phyloP scores from a whole-genome alignment of 2,888 invertebrate genomes.

The Drosophila merina region DNA sequence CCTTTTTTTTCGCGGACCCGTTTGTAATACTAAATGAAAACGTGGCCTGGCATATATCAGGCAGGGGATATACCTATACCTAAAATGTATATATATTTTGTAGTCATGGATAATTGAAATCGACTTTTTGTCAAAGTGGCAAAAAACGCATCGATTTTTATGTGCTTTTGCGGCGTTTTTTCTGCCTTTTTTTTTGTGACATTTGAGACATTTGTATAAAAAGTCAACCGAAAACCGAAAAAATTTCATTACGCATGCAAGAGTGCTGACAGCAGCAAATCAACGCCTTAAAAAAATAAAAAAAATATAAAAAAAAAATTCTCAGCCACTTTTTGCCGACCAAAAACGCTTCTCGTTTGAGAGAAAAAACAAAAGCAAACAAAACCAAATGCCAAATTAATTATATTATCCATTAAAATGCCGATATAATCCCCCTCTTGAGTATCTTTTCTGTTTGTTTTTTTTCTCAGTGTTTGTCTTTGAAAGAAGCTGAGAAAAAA shows the following conservation, averaged over 20 bases:
- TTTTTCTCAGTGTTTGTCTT: not conserved
- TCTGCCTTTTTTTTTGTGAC: slow-evolving; percentile 10
- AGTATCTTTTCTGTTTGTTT: not conserved
- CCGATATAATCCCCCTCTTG: slow-evolving; percentile 11
- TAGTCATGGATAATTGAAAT: slow-evolving; percentile 18
- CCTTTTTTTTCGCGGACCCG: not conserved
- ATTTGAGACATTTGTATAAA: slow-evolving; percentile 3
- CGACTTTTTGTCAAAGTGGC: slow-evolving; percentile 42
- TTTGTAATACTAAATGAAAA: slow-evolving; percentile 6
- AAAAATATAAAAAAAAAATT: not conserved
- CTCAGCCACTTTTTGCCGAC: not conserved
- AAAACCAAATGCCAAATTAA: slow-evolving; percentile 44
- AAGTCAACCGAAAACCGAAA: slow-evolving; percentile 38
- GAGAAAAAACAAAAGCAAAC: slow-evolving; percentile 4
- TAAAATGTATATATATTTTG: not conserved
- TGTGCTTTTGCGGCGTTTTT: slow-evolving; percentile 39
- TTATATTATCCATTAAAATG: slow-evolving; percentile 47
- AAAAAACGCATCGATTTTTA: slow-evolving; percentile 59
- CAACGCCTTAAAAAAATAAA: slow-evolving; percentile 15
- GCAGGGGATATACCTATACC: not conserved
- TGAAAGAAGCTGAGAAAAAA: not conserved
- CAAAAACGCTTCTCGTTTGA: not conserved
- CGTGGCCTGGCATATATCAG: slow-evolving; percentile 7
- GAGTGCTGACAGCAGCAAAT: slow-evolving; percentile 56
- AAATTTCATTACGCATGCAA: slow-evolving; percentile 57